phyloP scores from a whole-genome alignment of 2,797 vertebrate species.

The Meriones psammophilus region DNA sequence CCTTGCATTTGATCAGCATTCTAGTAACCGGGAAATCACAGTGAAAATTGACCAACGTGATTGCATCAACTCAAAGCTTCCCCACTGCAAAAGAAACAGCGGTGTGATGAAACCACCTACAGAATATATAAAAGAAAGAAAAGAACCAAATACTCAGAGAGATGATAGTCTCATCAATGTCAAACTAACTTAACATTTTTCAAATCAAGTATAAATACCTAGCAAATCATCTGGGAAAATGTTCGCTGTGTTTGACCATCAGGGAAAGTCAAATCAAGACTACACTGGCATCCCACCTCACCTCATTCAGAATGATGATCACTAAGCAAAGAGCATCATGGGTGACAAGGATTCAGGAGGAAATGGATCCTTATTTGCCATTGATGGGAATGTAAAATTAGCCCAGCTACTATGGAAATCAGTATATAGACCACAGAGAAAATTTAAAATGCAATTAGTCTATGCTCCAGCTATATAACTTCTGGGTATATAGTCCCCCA shows the following conservation, averaged over 20 bases:
- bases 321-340: neutral
- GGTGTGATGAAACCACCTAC: neutral
- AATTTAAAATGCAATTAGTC: neutral
- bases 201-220: neutral
- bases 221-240: neutral
- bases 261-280: neutral
- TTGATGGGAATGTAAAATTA: neutral
- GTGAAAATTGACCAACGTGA: too few species aligned
- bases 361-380: neutral
- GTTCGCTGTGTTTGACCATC: neutral
- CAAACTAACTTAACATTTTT: neutral
- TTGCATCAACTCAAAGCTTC: neutral
- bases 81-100: neutral
- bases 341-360: neutral
- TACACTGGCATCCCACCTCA: neutral
- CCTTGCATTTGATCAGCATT: neutral
- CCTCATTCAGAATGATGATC: neutral
- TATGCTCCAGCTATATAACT: neutral
- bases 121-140: neutral
- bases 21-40: neutral
- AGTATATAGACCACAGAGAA: too few species aligned
- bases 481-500: too few species aligned
- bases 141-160: neutral
- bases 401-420: neutral
- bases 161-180: neutral